phyloP scores from a whole-genome alignment of 2,113 vertebrate species.

The Tenebrosternarchus preto region DNA sequence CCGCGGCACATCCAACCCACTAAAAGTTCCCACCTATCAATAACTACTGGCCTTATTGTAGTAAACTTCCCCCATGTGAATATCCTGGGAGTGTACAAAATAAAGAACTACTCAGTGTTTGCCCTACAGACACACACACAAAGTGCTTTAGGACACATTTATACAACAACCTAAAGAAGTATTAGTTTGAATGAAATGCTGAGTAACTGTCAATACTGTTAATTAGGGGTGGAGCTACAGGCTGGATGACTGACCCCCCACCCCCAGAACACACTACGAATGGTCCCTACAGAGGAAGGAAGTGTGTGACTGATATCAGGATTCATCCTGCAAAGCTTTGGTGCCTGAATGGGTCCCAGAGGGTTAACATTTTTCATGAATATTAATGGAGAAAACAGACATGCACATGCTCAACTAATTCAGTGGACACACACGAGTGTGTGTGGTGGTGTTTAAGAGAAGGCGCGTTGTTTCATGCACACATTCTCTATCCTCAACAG shows the following conservation, averaged over 20 bases:
- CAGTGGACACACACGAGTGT: conserved; percentile 19
- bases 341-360: conserved; percentile 15
- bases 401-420: conserved; percentile 5
- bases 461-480: conserved; percentile 7
- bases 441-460: conserved; percentile 12
- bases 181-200: no score
- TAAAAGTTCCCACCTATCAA: neutral
- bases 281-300: conserved; percentile 41
- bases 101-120: no score
- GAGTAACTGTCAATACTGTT: neutral
- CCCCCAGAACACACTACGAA: conserved; percentile 18
- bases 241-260: conserved; percentile 33
- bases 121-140: no score
- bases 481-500: conserved; percentile 9
- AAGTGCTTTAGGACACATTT: no score
- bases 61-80: neutral
- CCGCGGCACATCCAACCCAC: neutral
- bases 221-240: conserved; percentile 14
- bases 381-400: conserved; percentile 39
- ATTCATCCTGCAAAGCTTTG: conserved; percentile 14
- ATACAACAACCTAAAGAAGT: no score
- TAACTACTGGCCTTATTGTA: neutral
- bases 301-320: conserved; percentile 43
- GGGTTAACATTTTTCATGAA: conserved; percentile 32
- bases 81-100: neutral